Conservation (phyloP, 2,113 vertebrate species). For the Mustelus asterias region DNA sequence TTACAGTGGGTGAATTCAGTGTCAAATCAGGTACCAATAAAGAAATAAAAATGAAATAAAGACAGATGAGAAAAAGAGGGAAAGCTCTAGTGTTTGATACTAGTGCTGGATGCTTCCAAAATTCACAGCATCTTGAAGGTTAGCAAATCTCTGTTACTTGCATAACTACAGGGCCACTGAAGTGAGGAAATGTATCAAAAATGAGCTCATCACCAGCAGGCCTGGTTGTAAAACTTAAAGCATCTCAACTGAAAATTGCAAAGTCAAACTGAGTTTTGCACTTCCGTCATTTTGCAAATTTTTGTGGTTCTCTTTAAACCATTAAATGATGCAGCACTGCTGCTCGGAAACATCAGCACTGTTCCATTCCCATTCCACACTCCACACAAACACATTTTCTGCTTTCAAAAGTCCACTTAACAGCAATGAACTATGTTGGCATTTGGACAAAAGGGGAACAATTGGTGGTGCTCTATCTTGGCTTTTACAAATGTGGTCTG, state of each 20-base stretch:
- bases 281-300: background rate
- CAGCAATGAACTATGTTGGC: background rate
- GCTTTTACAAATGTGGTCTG: background rate
- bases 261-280: background rate
- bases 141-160: background rate
- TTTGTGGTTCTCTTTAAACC: background rate
- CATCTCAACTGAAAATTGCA: background rate
- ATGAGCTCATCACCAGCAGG: background rate
- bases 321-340: background rate
- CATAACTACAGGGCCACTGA: background rate
- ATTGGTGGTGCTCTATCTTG: background rate
- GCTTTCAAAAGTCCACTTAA: background rate
- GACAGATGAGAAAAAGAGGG: background rate
- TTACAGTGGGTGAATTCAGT: too few species aligned
- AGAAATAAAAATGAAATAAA: too few species aligned
- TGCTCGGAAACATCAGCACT: background rate
- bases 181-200: too few species aligned
- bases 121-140: background rate
- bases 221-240: background rate
- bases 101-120: background rate
- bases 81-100: too few species aligned
- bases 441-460: background rate
- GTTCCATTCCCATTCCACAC: background rate
- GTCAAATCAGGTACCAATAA: too few species aligned
- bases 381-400: background rate